Percentiles rank a stretch among this genome's conserved stretches.
Conservation (phyloP, 2,888 invertebrate genomes). For the Trachelus stipa region DNA sequence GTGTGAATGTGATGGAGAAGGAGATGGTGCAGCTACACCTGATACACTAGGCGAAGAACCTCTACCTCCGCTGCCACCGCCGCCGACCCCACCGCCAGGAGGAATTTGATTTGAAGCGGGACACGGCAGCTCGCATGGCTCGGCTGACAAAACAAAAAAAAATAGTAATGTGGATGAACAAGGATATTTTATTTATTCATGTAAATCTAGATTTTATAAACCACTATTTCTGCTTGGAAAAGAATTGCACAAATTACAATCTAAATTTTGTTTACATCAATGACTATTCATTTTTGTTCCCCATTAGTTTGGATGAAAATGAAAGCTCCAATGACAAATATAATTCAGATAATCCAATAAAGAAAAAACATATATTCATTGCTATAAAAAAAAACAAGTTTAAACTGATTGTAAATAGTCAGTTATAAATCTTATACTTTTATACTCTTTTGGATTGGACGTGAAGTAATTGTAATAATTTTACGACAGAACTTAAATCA, state of each 20-base stretch:
- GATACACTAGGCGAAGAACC: slow-evolving; percentile 66
- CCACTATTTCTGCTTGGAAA: neutral
- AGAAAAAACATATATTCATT: too few species aligned
- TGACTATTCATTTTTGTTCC: neutral
- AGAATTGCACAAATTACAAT: neutral
- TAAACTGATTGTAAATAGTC: neutral
- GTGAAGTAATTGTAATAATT: neutral
- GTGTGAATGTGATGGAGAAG: slow-evolving; percentile 70
- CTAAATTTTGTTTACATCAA: neutral
- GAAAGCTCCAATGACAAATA: neutral
- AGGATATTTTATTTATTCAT: neutral
- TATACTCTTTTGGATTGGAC: neutral
- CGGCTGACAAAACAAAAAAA: slow-evolving; percentile 68
- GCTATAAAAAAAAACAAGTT: neutral
- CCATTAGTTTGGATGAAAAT: neutral
- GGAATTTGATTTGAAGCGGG: slow-evolving; percentile 67
- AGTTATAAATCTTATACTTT: neutral
- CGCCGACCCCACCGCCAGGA: slow-evolving; percentile 62
- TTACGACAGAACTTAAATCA: neutral
- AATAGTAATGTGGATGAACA: neutral
- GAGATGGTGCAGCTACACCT: slow-evolving; percentile 62
- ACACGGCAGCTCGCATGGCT: slow-evolving; percentile 85
- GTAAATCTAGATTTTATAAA: neutral
- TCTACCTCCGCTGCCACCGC: slow-evolving; percentile 71
- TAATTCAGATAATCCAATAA: neutral